Base-by-base conservation (phyloP, 2,113 vertebrate species). In the Prunella himalayana region DNA sequence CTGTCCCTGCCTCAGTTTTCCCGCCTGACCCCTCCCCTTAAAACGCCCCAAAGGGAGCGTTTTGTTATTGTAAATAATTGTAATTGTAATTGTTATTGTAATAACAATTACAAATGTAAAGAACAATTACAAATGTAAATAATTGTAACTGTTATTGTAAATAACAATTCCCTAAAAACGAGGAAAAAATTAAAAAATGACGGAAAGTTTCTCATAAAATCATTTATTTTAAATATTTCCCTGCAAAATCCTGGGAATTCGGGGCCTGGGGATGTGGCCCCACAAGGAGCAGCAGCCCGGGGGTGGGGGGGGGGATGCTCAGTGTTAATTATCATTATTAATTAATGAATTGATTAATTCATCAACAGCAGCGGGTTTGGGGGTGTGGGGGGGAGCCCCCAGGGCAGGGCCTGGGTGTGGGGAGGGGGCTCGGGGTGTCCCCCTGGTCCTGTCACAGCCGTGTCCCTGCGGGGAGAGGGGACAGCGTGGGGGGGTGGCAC, bases 161-260 rank as follows among this genome's bases (percentile, higher is more conserved):
- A 73, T 23, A 25, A 30, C 0, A 15, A 15, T 65, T 41, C 22
- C n/a, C n/a, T 33, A 63, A 81, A 94, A 79, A 70, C 8, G 19
- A 12, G 68, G 16, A 3, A 7, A 50, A 44, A 23, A 45, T 37
- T 37, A 8, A 54, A 54, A 65, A 71, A 65, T 10, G 44, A 57
- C 25, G 1, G 1, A 13, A 60, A 71, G 6, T 35, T 86, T 88
- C 57, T 37, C 64, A 91, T 88, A 92, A 96, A 96, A 91, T 56
- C 63, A 30, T 92, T 95, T 92, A 86, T 96, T 94, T 94, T 81
- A 92, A 92, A 83, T 86, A 94, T 69, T 91, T 95, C 92, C 94
- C 92, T 89, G 90, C 59, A 51, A 86, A 71, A 71, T 11, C 56
- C 86, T 4, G 60, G 82, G 60, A n/a, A 44, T 23, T 11, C 1